Conservation (phyloP, 2,113 vertebrate genomes). For the Furnarius figulus region DNA sequence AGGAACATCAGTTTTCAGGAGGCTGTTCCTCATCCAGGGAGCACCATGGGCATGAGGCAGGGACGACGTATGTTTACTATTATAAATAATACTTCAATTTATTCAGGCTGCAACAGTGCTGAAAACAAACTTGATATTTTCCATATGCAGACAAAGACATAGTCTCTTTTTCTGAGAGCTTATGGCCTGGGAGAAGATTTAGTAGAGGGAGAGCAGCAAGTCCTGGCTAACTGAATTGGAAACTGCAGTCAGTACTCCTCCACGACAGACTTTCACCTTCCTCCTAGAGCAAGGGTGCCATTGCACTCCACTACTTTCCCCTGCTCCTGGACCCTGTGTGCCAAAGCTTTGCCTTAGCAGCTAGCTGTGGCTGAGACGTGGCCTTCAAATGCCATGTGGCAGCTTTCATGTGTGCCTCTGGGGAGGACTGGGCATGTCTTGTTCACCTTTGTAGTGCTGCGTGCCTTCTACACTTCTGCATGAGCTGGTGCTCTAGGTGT, state of each 20-base stretch:
- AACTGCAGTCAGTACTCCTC: neutral
- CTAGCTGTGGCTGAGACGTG: neutral
- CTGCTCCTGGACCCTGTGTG: accelerated
- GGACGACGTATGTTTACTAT: slow-evolving; percentile 26
- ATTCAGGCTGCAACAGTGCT: slow-evolving; percentile 13
- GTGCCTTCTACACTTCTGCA: neutral
- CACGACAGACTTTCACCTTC: accelerated
- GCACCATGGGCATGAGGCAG: neutral
- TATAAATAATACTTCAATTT: slow-evolving; percentile 33
- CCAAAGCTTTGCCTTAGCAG: neutral
- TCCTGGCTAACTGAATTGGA: neutral
- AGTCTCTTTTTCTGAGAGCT: neutral
- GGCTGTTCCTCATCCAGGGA: neutral
- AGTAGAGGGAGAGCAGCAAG: neutral
- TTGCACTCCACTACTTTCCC: neutral
- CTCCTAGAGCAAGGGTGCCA: neutral
- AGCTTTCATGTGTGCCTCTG: neutral
- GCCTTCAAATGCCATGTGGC: neutral
- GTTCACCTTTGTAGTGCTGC: accelerated
- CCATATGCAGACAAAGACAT: neutral
- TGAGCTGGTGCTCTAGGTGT: neutral
- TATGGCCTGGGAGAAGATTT: neutral
- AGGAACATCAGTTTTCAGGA: neutral
- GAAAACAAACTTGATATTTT: slow-evolving; percentile 58
- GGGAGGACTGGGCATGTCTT: neutral